Evolutionary conservation across 2,888 invertebrate genomes (phyloP).

Genomic region (Xestia sexstrigata): DNA sequence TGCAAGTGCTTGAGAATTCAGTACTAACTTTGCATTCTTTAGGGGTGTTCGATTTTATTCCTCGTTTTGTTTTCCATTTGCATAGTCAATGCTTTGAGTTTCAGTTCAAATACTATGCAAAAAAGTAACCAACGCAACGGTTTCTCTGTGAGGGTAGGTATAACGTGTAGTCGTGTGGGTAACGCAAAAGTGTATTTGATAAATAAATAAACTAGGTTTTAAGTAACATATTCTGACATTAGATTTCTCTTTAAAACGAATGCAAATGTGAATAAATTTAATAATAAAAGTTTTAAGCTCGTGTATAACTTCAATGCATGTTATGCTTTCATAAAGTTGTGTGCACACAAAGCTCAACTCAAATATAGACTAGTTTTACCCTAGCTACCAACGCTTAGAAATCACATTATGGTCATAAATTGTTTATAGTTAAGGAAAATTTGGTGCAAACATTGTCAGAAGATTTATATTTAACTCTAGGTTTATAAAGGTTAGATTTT

Average conservation of each 20-base stretch:
- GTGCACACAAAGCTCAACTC: background rate
- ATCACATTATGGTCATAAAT: background rate
- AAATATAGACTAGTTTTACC: background rate
- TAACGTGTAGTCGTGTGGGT: background rate
- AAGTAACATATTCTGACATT: background rate
- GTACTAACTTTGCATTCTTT: background rate
- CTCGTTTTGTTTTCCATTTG: conserved; percentile 28
- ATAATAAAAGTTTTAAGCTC: background rate
- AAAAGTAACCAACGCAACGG: background rate
- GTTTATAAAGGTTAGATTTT: background rate
- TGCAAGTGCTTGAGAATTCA: background rate
- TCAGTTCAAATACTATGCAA: conserved; percentile 5
- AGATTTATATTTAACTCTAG: background rate
- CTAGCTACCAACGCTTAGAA: background rate
- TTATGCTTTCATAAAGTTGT: background rate
- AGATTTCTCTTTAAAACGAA: background rate
- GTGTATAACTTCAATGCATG: background rate
- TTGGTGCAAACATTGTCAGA: background rate
- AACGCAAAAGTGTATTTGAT: no score
- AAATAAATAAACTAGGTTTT: background rate
- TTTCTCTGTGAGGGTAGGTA: background rate
- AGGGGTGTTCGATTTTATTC: conserved; percentile 1
- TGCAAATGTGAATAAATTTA: background rate
- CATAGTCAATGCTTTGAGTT: conserved; percentile 11
- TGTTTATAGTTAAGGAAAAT: no score